Evolutionary conservation across 2,113 vertebrate genomes (phyloP), one percentile per base, ranked within the genome.

Genomic region (Phoxinus phoxinus): DNA sequence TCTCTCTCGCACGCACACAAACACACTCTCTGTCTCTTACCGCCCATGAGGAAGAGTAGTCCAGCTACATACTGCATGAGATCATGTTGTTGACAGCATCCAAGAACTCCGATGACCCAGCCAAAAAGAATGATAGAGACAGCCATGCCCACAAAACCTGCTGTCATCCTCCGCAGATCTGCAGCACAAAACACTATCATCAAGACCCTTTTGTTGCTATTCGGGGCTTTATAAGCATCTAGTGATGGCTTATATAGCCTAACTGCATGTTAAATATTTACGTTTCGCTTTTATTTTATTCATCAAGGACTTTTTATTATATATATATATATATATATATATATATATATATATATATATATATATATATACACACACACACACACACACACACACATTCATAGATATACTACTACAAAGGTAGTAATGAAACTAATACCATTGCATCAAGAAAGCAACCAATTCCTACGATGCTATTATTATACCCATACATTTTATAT

Each of bases 61-160:
- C 97, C 97, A 84, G 97, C 97, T 93, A 98, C 97, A 35, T 98
- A 97, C 92, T 97, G 97, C 96, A 97, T 98, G 91, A 98, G 96
- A 91, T 97, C 97, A 92, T 97, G 96, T 93, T 97, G 95, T 89
- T 97, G 96, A 92, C 96, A 97, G 94, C 97, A 98, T 89, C 97
- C 97, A 93, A 98, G 93, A 90, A 97, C 95, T 84, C 97, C 96
- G 35, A 98, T 95, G 92, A 97, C 92, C 97, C 97, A 98, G 86
- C 97, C 96, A 87, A 98, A 97, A 25, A 97, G 94, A 89, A 98
- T 97, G 93, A 98, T 98, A 92, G 97, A 96, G 86, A 98, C 96
- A 1, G 97, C 97, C 97, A 98, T 98, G 87, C 97, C 96, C 82
- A 97, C 96, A 87, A 98, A 98, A 88, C 97, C 97, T 6, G 97